phyloP scores from a whole-genome alignment of 92 coral and sea anemone species.

The Chrysogorgia sp. region DNA sequence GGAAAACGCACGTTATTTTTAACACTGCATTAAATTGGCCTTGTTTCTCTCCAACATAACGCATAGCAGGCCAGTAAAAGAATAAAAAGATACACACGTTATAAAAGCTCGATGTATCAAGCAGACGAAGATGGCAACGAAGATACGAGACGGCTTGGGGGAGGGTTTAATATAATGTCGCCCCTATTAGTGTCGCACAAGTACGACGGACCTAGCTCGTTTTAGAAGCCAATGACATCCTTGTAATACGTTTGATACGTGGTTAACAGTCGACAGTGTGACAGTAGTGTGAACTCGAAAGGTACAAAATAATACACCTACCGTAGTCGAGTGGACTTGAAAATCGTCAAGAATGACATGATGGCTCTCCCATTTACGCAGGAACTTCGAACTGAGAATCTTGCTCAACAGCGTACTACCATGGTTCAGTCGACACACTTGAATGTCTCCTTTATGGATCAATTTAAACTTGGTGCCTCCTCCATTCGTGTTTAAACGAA shows the following conservation, averaged over 20 bases:
- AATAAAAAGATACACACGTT: no score
- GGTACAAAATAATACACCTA: slow-evolving; percentile 48
- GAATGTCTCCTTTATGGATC: slow-evolving; percentile 98
- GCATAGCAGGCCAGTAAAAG: no score
- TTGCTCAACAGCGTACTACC: slow-evolving; percentile 94
- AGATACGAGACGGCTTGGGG: not conserved
- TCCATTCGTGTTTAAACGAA: slow-evolving; percentile 62
- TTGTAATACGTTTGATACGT: not conserved
- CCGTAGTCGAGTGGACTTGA: slow-evolving; percentile 96
- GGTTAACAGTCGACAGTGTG: not conserved
- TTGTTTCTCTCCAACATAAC: no score
- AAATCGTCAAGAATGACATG: slow-evolving; percentile 91
- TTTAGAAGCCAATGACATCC: not conserved
- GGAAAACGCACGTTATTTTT: no score
- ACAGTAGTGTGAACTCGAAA: not conserved
- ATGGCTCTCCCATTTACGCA: slow-evolving; percentile 98
- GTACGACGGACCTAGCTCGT: not conserved
- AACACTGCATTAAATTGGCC: no score
- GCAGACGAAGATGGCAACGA: not conserved
- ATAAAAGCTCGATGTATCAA: no score
- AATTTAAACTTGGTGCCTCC: slow-evolving; percentile 97
- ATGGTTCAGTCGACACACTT: slow-evolving; percentile 98
- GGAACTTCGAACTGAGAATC: slow-evolving; percentile 95
- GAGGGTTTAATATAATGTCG: not conserved
- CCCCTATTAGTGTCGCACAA: not conserved